Percentiles rank a stretch among this genome's conserved stretches.
Evolutionary conservation across 2,113 vertebrate genomes (phyloP).

Genomic region (Microcebus lehilahytsara): DNA sequence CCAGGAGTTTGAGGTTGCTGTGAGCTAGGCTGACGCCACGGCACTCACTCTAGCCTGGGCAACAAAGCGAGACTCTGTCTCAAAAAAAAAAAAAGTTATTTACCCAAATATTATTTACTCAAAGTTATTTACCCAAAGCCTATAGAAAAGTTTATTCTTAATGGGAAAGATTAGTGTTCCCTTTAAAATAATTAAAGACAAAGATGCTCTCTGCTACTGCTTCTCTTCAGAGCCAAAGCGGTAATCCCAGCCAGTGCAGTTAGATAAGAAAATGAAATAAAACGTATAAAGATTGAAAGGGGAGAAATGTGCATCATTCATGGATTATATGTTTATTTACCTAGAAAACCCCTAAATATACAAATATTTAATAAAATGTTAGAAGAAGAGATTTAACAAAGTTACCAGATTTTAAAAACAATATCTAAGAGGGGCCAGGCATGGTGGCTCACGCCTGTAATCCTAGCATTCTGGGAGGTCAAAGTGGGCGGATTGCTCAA

Average conservation of each 20-base stretch:
- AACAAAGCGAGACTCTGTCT: too few relatives aligned
- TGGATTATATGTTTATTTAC: not conserved
- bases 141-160: not conserved
- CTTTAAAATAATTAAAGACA: slow-evolving; percentile 19
- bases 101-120: too few relatives aligned
- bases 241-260: not conserved
- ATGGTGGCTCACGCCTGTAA: too few relatives aligned
- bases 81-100: too few relatives aligned
- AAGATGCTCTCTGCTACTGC: not conserved
- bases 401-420: not conserved
- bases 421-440: not conserved
- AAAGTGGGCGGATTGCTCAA: too few relatives aligned
- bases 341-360: slow-evolving; percentile 7
- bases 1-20: too few relatives aligned
- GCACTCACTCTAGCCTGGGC: too few relatives aligned
- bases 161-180: not conserved
- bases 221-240: not conserved
- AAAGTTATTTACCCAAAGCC: not conserved
- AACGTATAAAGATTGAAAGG: not conserved
- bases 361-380: not conserved
- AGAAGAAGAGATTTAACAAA: slow-evolving; percentile 7
- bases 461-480: too few relatives aligned
- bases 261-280: not conserved
- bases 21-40: too few relatives aligned
- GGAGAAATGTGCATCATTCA: not conserved